Conservation (phyloP, 1,140 invertebrate genomes). For the Limonius californicus region DNA sequence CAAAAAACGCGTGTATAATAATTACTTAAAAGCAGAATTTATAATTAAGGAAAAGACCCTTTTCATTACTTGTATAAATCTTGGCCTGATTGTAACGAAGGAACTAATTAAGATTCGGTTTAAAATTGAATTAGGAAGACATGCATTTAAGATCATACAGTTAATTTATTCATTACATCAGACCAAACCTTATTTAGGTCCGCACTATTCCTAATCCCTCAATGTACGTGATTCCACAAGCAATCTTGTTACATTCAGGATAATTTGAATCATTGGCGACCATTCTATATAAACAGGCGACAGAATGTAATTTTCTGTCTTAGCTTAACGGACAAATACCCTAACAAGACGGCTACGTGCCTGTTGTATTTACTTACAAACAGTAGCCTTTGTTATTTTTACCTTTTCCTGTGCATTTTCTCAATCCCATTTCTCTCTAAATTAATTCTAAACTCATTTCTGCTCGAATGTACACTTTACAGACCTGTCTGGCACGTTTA, state of each 20-base stretch:
- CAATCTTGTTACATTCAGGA: constrained; percentile 14
- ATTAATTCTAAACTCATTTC: constrained; percentile 4
- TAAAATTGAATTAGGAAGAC: constrained; percentile 7
- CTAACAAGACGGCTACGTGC: constrained; percentile 11
- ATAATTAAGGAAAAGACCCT: not conserved
- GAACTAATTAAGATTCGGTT: constrained; percentile 6
- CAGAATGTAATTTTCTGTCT: constrained; percentile 13
- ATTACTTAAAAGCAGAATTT: not conserved
- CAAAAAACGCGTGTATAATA: too few relatives aligned
- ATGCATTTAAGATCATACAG: constrained; percentile 8
- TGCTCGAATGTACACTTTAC: not conserved
- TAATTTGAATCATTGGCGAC: constrained; percentile 12
- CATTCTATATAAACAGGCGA: constrained; percentile 13
- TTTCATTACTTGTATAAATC: not conserved
- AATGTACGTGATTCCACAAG: constrained; percentile 9
- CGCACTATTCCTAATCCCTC: constrained; percentile 4
- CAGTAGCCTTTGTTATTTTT: not conserved
- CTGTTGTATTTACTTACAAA: constrained; percentile 7
- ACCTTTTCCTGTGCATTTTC: not conserved
- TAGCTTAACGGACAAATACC: constrained; percentile 12
- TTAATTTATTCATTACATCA: constrained; percentile 12
- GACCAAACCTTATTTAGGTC: constrained; percentile 7
- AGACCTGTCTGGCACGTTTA: too few relatives aligned
- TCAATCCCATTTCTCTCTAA: not conserved
- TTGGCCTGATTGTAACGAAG: not conserved